Evolutionary conservation across 2,888 invertebrate genomes (phyloP).

Genomic region (Gisinianus flammeolus): DNA sequence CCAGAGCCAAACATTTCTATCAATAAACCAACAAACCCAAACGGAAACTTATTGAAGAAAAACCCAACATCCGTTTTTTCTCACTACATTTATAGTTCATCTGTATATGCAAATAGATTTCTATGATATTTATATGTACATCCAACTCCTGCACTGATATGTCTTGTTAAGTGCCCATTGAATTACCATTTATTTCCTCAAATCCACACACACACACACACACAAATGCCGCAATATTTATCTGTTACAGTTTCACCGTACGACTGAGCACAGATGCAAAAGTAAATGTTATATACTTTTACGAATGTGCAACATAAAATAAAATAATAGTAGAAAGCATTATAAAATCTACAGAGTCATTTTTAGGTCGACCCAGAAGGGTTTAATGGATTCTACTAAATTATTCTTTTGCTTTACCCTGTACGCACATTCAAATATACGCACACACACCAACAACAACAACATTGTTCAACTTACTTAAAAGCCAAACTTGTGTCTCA

Average conservation of each 20-base stretch:
- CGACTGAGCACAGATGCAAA: too few species aligned
- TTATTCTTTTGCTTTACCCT: slow-evolving; percentile 7
- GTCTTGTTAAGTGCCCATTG: neutral
- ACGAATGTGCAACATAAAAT: too few species aligned
- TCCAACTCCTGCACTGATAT: slow-evolving; percentile 3
- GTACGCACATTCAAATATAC: neutral
- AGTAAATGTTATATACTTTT: too few species aligned
- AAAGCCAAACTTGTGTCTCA: neutral
- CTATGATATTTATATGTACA: slow-evolving; percentile 6
- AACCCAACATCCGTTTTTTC: slow-evolving; percentile 14
- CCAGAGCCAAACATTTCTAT: neutral
- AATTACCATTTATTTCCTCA: slow-evolving; percentile 23
- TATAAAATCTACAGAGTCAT: too few species aligned
- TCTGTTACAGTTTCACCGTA: too few species aligned
- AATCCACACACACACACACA: slow-evolving; percentile 1
- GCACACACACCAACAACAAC: neutral
- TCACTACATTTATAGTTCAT: slow-evolving; percentile 2
- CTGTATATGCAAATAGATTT: neutral
- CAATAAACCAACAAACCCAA: slow-evolving; percentile 5
- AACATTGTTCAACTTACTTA: neutral
- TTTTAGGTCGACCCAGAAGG: neutral
- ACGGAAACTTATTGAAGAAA: slow-evolving; percentile 21
- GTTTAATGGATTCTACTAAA: neutral
- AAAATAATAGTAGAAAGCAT: too few species aligned
- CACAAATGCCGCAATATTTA: slow-evolving; percentile 8